Evolutionary conservation across 2,797 vertebrate genomes (phyloP).

Genomic region (Aeoliscus strigatus): DNA sequence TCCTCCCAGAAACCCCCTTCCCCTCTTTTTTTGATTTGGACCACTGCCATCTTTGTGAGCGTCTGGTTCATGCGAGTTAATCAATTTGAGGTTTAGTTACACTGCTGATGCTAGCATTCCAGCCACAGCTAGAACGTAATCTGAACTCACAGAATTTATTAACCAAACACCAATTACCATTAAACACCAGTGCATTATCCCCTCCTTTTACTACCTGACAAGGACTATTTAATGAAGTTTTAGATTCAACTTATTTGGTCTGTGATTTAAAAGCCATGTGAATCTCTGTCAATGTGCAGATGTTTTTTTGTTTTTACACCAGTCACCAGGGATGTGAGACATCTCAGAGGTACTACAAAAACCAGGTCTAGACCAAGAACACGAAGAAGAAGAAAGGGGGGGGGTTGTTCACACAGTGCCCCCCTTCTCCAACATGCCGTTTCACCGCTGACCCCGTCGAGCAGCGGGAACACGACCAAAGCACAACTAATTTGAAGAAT

Average conservation of each 20-base stretch:
- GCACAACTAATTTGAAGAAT: too few relatives aligned
- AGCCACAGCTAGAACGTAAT: constrained; percentile 98
- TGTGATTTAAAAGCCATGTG: constrained; percentile 38
- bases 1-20: too few relatives aligned
- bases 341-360: too few relatives aligned
- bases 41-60: constrained; percentile 97
- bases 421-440: too few relatives aligned
- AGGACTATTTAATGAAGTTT: constrained; percentile 73
- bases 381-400: background rate
- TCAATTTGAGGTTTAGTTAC: constrained; percentile 99
- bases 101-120: constrained; percentile 96
- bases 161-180: constrained; percentile 98
- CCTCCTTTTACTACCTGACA: constrained; percentile 80
- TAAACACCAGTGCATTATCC: constrained; percentile 92
- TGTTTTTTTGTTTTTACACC: too few relatives aligned
- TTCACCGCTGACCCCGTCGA: too few relatives aligned
- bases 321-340: too few relatives aligned
- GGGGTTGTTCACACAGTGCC: too few relatives aligned
- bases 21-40: constrained; percentile 94
- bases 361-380: too few relatives aligned
- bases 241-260: constrained; percentile 65
- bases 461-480: too few relatives aligned
- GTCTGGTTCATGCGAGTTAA: constrained; percentile 98
- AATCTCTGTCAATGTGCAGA: constrained; percentile 49
- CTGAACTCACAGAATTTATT: constrained; percentile 99